Evolutionary conservation across 1,140 invertebrate genomes (phyloP).

Genomic region (Zaprionus africanus): DNA sequence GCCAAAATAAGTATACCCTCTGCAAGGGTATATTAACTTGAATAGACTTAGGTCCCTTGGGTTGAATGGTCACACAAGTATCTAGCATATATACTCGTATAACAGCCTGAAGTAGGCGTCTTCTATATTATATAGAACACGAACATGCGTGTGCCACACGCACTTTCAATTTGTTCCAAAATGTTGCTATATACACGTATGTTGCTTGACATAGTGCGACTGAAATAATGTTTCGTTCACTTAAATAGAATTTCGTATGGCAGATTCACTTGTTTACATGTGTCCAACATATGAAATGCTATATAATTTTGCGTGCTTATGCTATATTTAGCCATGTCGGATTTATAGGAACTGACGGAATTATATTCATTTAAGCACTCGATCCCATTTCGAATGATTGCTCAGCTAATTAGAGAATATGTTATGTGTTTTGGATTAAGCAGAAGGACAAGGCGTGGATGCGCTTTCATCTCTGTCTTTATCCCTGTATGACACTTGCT

Average conservation of each 20-base stretch:
- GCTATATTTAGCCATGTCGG: neutral
- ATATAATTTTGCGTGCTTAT: neutral
- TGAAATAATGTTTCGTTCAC: constrained; percentile 1
- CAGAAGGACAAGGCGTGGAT: too few relatives aligned
- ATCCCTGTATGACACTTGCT: too few relatives aligned
- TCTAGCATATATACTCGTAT: too few relatives aligned
- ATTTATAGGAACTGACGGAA: neutral
- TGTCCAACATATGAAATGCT: neutral
- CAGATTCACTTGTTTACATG: constrained; percentile 4
- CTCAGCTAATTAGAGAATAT: neutral
- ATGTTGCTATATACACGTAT: neutral
- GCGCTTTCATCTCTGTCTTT: too few relatives aligned
- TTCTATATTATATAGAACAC: too few relatives aligned
- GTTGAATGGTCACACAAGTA: too few relatives aligned
- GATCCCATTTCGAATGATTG: neutral
- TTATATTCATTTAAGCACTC: neutral
- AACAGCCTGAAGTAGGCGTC: too few relatives aligned
- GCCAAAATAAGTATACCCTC: too few relatives aligned
- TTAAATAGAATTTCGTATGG: constrained; percentile 4
- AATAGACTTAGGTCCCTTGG: too few relatives aligned
- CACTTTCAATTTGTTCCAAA: neutral
- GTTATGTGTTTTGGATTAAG: too few relatives aligned
- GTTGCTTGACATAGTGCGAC: neutral
- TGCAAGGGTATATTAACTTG: too few relatives aligned
- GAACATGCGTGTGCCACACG: neutral